Evolutionary conservation across 2,888 invertebrate species (phyloP).

Genomic region (Steinernema scapterisci): DNA sequence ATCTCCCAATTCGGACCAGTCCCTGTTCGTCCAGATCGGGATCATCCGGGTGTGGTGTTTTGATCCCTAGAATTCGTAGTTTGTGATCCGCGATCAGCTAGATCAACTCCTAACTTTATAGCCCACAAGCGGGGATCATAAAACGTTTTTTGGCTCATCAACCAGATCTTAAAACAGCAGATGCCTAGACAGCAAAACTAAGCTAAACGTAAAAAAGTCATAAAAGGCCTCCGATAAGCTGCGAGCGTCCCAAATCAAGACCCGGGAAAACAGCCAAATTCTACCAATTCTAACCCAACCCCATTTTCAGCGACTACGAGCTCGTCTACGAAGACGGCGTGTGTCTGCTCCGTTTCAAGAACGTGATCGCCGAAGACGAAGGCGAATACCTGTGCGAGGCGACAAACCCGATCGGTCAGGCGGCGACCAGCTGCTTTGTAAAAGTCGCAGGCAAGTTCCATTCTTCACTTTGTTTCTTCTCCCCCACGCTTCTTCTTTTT

Average conservation of each 20-base stretch:
- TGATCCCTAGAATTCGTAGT: no score
- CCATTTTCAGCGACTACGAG: conserved; percentile 57
- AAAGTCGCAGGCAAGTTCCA: conserved; percentile 55
- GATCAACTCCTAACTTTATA: no score
- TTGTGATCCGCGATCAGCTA: no score
- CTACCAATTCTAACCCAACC: neutral
- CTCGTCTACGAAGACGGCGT: conserved; percentile 66
- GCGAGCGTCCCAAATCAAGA: no score
- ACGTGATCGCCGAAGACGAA: conserved; percentile 76
- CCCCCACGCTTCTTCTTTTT: conserved; percentile 2
- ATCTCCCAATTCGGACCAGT: no score
- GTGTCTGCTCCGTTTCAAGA: conserved; percentile 57
- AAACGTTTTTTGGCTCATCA: no score
- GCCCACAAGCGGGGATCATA: no score
- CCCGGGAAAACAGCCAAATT: no score
- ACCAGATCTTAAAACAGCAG: neutral
- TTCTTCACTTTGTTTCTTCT: neutral
- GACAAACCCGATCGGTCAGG: conserved; percentile 81
- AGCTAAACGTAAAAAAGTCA: neutral
- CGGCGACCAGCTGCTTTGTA: conserved; percentile 72
- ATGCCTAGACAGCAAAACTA: neutral
- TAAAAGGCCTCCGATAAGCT: neutral
- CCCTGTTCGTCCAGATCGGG: no score
- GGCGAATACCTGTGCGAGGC: conserved; percentile 85
- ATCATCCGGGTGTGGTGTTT: no score